Evolutionary conservation across 2,888 invertebrate species (phyloP).

Genomic region (Ophioninae sp.): DNA sequence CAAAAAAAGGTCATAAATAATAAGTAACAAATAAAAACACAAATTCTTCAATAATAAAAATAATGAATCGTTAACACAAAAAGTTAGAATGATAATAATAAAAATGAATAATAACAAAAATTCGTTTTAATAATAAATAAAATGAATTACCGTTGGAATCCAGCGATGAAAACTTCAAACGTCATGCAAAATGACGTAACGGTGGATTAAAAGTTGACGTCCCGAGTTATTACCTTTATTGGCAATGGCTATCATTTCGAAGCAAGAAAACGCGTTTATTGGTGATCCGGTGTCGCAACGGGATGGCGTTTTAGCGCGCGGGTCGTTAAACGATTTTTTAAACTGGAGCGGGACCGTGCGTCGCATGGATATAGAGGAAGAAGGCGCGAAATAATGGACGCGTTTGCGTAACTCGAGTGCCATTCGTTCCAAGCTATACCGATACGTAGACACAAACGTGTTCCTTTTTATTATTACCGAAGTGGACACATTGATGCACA

Average conservation of each 20-base stretch:
- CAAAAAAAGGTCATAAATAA: too few relatives aligned
- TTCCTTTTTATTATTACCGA: slow-evolving; percentile 38
- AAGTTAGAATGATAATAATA: too few relatives aligned
- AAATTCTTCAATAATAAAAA: too few relatives aligned
- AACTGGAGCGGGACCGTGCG: slow-evolving; percentile 54
- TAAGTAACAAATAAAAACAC: too few relatives aligned
- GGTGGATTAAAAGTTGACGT: neutral
- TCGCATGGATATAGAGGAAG: slow-evolving; percentile 42
- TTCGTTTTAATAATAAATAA: too few relatives aligned
- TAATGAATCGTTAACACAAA: too few relatives aligned
- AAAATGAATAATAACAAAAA: too few relatives aligned
- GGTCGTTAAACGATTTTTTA: slow-evolving; percentile 47
- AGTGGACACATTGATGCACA: slow-evolving; percentile 3
- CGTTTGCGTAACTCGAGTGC: slow-evolving; percentile 49
- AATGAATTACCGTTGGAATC: too few relatives aligned
- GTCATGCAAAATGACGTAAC: neutral
- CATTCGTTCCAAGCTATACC: slow-evolving; percentile 14
- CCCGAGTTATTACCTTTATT: neutral
- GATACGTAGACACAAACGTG: slow-evolving; percentile 17
- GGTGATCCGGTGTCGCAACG: neutral
- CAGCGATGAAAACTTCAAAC: too few relatives aligned
- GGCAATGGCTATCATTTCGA: neutral
- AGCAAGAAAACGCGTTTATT: neutral
- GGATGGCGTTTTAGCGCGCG: slow-evolving; percentile 2
- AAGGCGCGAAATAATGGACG: slow-evolving; percentile 52